phyloP scores from a whole-genome alignment of 2,888 invertebrate species.

The Cheiracanthium punctorium region DNA sequence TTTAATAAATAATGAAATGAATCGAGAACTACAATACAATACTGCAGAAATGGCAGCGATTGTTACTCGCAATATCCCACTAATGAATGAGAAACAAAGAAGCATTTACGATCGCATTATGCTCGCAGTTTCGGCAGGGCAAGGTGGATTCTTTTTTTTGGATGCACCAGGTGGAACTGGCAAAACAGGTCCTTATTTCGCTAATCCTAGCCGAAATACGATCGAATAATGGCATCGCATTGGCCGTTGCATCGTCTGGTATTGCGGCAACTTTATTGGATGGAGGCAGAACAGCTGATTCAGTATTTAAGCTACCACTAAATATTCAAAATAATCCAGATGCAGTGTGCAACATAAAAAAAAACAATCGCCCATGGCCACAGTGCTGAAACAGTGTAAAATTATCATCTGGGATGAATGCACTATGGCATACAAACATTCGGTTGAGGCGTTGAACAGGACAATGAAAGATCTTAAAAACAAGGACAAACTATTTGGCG shows the following conservation, averaged over 20 bases:
- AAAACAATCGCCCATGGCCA: no score
- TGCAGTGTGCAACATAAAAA: not conserved
- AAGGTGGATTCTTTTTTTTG: no score
- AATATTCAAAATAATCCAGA: not conserved
- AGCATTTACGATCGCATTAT: not conserved
- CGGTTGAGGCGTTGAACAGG: no score
- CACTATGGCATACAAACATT: no score
- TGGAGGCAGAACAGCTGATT: not conserved
- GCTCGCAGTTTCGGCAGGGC: no score
- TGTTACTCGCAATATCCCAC: conserved; percentile 31
- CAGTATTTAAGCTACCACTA: not conserved
- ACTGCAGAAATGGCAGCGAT: conserved; percentile 27
- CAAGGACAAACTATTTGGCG: no score
- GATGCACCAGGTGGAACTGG: no score
- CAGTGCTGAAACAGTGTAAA: no score
- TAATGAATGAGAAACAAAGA: conserved; percentile 29
- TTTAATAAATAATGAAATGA: conserved; percentile 7
- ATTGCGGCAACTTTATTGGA: not conserved
- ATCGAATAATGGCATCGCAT: not conserved
- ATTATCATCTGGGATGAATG: no score
- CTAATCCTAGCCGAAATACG: not conserved
- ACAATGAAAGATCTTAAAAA: no score
- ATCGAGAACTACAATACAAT: conserved; percentile 25
- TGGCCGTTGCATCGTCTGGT: not conserved
- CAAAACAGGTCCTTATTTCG: not conserved